phyloP scores from a whole-genome alignment of 2,888 invertebrate genomes.

The Meiosimyza decipiens region DNA sequence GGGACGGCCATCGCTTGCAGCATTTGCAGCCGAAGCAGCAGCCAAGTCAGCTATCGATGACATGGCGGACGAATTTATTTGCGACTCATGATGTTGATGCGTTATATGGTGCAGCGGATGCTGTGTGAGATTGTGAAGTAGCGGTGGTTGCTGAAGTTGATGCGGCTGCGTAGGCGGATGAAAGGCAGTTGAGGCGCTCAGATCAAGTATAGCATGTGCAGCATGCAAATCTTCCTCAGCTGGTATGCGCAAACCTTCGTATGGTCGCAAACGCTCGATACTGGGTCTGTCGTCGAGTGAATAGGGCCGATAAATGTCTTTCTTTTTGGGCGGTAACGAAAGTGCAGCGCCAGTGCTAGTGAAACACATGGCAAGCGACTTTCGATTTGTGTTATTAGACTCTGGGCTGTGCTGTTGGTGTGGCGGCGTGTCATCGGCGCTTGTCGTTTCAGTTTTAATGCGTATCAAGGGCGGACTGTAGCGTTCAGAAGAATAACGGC shows the following conservation, averaged over 20 bases:
- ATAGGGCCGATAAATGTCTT: slow-evolving; percentile 91
- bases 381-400: slow-evolving; percentile 63
- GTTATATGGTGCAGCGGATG: slow-evolving; percentile 54
- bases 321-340: slow-evolving; percentile 88
- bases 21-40: slow-evolving; percentile 54
- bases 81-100: slow-evolving; percentile 39
- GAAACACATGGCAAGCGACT: slow-evolving; percentile 85
- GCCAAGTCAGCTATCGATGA: slow-evolving; percentile 60
- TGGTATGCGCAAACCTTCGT: slow-evolving; percentile 71
- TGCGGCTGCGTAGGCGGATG: slow-evolving; percentile 72
- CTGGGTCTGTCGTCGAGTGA: slow-evolving; percentile 77
- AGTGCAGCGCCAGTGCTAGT: slow-evolving; percentile 86
- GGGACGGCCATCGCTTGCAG: slow-evolving; percentile 61
- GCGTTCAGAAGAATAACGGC: slow-evolving; percentile 43
- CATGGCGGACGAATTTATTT: slow-evolving; percentile 38
- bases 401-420: slow-evolving; percentile 24
- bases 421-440: slow-evolving; percentile 31
- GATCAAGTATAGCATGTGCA: slow-evolving; percentile 88
- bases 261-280: slow-evolving; percentile 62
- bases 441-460: slow-evolving; percentile 59
- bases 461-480: slow-evolving; percentile 53
- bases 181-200: slow-evolving; percentile 86
- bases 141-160: slow-evolving; percentile 59
- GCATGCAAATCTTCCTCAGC: slow-evolving; percentile 88
- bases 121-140: slow-evolving; percentile 52